These are phyloP conservation scores for Nothocercus julius DNA, from an alignment of 2,113 vertebrate species.

Conservation along the genomic window DNA sequence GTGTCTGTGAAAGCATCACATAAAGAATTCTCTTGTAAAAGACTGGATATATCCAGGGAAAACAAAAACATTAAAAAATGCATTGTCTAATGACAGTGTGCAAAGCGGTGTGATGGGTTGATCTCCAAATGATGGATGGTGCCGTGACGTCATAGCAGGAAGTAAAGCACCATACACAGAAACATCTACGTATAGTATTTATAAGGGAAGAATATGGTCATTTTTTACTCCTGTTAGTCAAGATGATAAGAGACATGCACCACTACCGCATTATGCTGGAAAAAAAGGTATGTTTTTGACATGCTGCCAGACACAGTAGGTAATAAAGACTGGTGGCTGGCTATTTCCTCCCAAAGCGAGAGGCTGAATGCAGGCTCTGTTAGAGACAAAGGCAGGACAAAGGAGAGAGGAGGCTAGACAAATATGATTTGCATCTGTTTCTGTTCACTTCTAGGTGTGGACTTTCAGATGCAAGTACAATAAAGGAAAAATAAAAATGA, in stretches of 20 bases:
- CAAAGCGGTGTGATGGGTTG: neutral
- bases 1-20: neutral
- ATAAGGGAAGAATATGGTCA: neutral
- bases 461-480: slow-evolving; percentile 64
- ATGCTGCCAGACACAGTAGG: slow-evolving; percentile 16
- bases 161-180: accelerated
- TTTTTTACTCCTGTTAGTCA: slow-evolving; percentile 26
- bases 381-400: slow-evolving; percentile 51
- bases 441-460: slow-evolving; percentile 41
- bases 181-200: neutral
- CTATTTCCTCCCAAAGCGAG: neutral
- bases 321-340: slow-evolving; percentile 16
- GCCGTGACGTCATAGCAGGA: accelerated
- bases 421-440: slow-evolving; percentile 15
- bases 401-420: neutral
- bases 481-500: slow-evolving; percentile 55
- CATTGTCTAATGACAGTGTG: neutral
- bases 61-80: neutral
- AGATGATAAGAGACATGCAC: slow-evolving; percentile 17
- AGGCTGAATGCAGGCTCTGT: neutral
- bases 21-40: neutral
- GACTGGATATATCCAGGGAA: accelerated
- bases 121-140: neutral
- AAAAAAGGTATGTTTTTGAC: slow-evolving; percentile 21
- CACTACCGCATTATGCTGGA: neutral